These are phyloP conservation scores for Leptopilina drosophilae DNA, from an alignment of 2,888 invertebrate genomes.

Conservation along the genomic window DNA sequence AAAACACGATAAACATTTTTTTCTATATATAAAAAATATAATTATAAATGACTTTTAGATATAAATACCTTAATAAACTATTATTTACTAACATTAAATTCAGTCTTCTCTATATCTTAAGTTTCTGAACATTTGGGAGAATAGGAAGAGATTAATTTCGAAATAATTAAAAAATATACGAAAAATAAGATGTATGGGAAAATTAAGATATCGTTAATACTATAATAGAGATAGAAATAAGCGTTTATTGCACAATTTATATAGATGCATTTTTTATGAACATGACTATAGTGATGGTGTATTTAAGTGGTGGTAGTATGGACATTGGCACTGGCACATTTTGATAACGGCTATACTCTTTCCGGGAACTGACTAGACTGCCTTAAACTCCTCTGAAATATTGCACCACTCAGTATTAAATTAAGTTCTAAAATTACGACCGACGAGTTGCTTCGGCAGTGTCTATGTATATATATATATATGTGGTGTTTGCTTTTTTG, in stretches of 20 bases:
- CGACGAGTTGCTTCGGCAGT: constrained; percentile 21
- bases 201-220: no score
- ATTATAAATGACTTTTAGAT: neutral
- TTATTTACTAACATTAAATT: no score
- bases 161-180: no score
- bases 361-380: constrained; percentile 38
- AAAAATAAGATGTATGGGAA: no score
- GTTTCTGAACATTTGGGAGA: neutral
- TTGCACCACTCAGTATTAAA: constrained; percentile 41
- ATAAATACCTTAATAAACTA: no score
- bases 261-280: neutral
- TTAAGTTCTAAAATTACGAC: constrained; percentile 41
- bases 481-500: constrained; percentile 33
- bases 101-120: neutral
- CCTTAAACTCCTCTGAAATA: constrained; percentile 40
- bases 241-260: neutral
- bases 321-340: constrained; percentile 37
- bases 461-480: neutral
- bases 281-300: neutral
- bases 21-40: constrained; percentile 15
- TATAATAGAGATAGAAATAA: neutral
- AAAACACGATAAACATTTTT: constrained; percentile 50
- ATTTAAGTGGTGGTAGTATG: neutral
- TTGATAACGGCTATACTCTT: constrained; percentile 33
- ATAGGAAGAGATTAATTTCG: no score